phyloP scores from a whole-genome alignment of 2,797 vertebrate genomes.

The Smutsia temminckii region DNA sequence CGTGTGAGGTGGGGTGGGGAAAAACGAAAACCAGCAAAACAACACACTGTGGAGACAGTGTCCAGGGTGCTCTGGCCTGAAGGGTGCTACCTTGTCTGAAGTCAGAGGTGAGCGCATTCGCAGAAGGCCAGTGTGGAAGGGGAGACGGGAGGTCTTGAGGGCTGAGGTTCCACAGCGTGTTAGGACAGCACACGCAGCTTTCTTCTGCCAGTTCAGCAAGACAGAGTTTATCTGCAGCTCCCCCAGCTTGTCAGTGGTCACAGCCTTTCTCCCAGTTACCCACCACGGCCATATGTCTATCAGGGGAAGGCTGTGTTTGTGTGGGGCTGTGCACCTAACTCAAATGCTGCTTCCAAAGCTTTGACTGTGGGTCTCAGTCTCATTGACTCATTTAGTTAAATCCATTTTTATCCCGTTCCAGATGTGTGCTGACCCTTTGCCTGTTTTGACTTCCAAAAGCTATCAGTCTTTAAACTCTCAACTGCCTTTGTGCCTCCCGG shows the following conservation, averaged over 20 bases:
- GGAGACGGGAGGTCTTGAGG: not conserved
- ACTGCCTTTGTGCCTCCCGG: not conserved
- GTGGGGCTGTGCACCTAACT: not conserved
- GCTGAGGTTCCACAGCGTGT: accelerated
- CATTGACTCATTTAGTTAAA: not conserved
- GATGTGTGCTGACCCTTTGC: too few relatives aligned
- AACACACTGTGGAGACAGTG: not conserved
- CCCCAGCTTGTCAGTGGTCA: not conserved
- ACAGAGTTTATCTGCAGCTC: too few relatives aligned
- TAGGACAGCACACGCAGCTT: not conserved
- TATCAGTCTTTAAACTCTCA: not conserved
- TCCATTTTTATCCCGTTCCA: not conserved
- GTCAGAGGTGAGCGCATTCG: not conserved
- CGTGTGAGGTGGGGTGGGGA: not conserved
- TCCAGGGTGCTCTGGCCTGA: not conserved
- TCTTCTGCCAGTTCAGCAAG: not conserved
- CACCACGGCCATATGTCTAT: not conserved
- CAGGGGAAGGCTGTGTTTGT: not conserved
- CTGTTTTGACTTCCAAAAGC: not conserved
- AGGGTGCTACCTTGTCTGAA: not conserved
- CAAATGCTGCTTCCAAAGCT: not conserved
- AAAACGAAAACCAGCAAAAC: too few relatives aligned
- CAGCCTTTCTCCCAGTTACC: accelerated
- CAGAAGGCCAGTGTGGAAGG: accelerated
- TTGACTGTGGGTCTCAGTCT: not conserved